Conservation (phyloP, 2,888 invertebrate species). For the Orthonevra nobilis region DNA sequence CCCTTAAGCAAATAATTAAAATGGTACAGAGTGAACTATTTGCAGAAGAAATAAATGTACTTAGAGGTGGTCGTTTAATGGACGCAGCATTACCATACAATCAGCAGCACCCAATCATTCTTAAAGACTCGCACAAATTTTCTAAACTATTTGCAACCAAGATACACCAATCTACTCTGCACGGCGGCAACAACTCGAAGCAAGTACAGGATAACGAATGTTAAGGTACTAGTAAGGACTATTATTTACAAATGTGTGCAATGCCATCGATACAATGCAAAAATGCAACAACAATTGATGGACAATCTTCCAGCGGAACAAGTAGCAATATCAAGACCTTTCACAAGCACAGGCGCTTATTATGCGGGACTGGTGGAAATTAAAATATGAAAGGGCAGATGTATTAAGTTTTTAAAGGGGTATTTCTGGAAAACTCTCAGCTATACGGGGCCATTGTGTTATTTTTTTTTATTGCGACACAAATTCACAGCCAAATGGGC, state of each 20-base stretch:
- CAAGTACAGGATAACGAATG: background rate
- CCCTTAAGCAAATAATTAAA: background rate
- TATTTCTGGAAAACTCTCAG: too few relatives aligned
- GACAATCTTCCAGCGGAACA: conserved; percentile 69
- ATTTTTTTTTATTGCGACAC: too few relatives aligned
- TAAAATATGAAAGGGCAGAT: conserved; percentile 7
- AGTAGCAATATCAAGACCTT: conserved; percentile 44
- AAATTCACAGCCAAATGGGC: too few relatives aligned
- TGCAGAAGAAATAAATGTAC: background rate
- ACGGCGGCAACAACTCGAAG: background rate
- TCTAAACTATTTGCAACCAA: background rate
- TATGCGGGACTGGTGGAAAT: conserved; percentile 68
- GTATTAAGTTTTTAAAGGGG: background rate
- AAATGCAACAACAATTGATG: conserved; percentile 66
- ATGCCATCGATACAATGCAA: conserved; percentile 30
- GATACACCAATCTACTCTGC: background rate
- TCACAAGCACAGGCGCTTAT: conserved; percentile 59
- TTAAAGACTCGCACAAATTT: background rate
- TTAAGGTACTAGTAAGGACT: background rate
- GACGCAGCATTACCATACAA: background rate
- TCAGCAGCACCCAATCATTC: background rate
- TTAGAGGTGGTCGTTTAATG: background rate
- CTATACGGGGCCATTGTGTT: too few relatives aligned
- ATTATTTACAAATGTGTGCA: conserved; percentile 42
- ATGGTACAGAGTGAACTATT: conserved; percentile 4